Conservation (phyloP, 30 jellyfish, hydroid and myxozoan species). For the Aurelia sp. region DNA sequence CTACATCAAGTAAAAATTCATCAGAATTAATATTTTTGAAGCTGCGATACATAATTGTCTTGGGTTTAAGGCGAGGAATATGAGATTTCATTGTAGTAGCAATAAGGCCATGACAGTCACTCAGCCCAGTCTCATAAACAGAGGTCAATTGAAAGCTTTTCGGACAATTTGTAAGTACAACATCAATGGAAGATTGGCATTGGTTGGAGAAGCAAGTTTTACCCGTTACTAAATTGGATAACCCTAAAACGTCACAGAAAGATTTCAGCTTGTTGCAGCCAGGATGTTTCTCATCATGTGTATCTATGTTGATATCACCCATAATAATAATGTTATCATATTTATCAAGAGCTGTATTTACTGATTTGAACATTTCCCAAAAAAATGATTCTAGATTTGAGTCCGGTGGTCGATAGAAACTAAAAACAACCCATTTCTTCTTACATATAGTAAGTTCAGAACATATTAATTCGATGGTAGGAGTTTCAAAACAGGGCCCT, state of each 20-base stretch:
- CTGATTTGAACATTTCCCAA: neutral
- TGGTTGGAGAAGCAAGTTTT: slow-evolving; percentile 25
- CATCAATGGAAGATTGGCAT: slow-evolving; percentile 19
- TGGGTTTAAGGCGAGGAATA: slow-evolving; percentile 45
- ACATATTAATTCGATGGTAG: slow-evolving; percentile 8
- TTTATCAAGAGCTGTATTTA: slow-evolving; percentile 38
- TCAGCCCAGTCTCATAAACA: slow-evolving; percentile 30
- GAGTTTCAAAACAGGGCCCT: neutral
- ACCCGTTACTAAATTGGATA: slow-evolving; percentile 28
- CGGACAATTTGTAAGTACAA: slow-evolving; percentile 9
- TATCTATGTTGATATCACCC: slow-evolving; percentile 47
- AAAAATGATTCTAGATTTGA: slow-evolving; percentile 23
- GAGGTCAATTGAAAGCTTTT: slow-evolving; percentile 2
- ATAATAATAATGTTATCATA: slow-evolving; percentile 33
- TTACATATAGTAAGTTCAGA: slow-evolving; percentile 34
- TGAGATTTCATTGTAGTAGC: neutral
- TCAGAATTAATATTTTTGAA: slow-evolving; percentile 6
- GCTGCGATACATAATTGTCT: slow-evolving; percentile 7
- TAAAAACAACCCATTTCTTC: slow-evolving; percentile 26
- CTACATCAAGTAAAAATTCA: neutral
- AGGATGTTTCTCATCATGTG: slow-evolving; percentile 15
- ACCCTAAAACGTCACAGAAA: slow-evolving; percentile 37
- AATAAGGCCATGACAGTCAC: slow-evolving; percentile 23
- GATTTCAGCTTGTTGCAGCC: slow-evolving; percentile 27
- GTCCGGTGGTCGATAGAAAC: slow-evolving; percentile 46